phyloP scores from a whole-genome alignment of 2,113 vertebrate genomes.

The Fregata magnificens region DNA sequence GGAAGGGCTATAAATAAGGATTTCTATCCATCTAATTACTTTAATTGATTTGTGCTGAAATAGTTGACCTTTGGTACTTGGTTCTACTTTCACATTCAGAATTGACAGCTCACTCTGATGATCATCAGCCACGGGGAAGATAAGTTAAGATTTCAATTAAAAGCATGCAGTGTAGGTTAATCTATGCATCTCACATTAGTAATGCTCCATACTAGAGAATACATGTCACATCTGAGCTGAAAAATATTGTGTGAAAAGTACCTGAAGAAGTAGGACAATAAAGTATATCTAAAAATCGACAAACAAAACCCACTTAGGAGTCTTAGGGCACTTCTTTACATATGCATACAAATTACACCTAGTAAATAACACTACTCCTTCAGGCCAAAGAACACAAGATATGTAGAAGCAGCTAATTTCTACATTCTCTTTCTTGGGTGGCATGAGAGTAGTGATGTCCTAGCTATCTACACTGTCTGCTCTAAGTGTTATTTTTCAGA shows the following conservation, averaged over 20 bases:
- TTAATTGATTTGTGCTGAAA: conserved; percentile 32
- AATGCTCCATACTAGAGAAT: neutral
- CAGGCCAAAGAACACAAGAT: neutral
- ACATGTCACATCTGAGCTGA: neutral
- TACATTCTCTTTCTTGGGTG: neutral
- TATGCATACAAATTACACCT: neutral
- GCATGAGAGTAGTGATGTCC: neutral
- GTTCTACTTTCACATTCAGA: conserved; percentile 3
- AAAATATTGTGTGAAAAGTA: neutral
- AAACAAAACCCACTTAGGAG: neutral
- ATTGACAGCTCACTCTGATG: conserved; percentile 13
- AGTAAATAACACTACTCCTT: neutral
- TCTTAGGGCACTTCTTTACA: neutral
- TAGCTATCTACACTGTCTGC: neutral
- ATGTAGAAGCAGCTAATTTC: neutral
- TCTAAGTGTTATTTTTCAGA: neutral
- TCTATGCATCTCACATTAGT: neutral
- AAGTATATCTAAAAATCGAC: neutral
- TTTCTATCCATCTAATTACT: conserved; percentile 22
- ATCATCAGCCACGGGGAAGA: neutral
- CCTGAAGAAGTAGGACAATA: neutral
- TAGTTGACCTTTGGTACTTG: conserved; percentile 18
- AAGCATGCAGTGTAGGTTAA: neutral
- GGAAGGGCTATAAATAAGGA: neutral
- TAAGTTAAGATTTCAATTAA: conserved; percentile 42